Evolutionary conservation across 2,888 invertebrate genomes (phyloP).

Genomic region (Microctonus brassicae): DNA sequence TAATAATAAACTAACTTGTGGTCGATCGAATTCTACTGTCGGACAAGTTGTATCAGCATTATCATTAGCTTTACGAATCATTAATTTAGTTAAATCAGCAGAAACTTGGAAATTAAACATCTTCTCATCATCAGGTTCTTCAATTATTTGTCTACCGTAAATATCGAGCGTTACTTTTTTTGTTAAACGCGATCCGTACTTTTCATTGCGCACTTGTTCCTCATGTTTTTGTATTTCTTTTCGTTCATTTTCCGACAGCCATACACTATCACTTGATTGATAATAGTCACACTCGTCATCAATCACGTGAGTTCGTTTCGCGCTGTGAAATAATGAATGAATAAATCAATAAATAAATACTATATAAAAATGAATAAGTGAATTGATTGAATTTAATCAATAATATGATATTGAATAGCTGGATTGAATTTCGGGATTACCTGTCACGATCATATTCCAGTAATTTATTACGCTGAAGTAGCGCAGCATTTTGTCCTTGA

Average conservation of each 20-base stretch:
- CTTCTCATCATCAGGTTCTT: slow-evolving; percentile 57
- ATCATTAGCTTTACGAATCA: slow-evolving; percentile 37
- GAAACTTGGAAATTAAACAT: slow-evolving; percentile 43
- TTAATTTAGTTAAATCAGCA: slow-evolving; percentile 20
- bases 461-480: slow-evolving; percentile 84
- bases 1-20: slow-evolving; percentile 49
- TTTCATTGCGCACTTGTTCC: slow-evolving; percentile 77
- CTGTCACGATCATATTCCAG: slow-evolving; percentile 88
- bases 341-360: slow-evolving; percentile 64
- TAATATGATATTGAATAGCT: not conserved
- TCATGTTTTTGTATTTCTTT: slow-evolving; percentile 78
- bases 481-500: slow-evolving; percentile 78
- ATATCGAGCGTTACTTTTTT: slow-evolving; percentile 83
- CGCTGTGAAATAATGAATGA: slow-evolving; percentile 70
- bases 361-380: slow-evolving; percentile 58
- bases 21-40: slow-evolving; percentile 56
- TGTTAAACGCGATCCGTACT: slow-evolving; percentile 77
- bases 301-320: slow-evolving; percentile 82
- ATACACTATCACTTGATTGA: slow-evolving; percentile 80
- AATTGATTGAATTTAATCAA: not conserved
- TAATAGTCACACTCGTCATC: slow-evolving; percentile 98
- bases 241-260: slow-evolving; percentile 82
- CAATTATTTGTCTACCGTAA: slow-evolving; percentile 71
- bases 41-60: slow-evolving; percentile 46
- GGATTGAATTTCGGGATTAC: slow-evolving; percentile 64